phyloP scores from a whole-genome alignment of 1,140 invertebrate genomes.

The Laupala kohalensis region DNA sequence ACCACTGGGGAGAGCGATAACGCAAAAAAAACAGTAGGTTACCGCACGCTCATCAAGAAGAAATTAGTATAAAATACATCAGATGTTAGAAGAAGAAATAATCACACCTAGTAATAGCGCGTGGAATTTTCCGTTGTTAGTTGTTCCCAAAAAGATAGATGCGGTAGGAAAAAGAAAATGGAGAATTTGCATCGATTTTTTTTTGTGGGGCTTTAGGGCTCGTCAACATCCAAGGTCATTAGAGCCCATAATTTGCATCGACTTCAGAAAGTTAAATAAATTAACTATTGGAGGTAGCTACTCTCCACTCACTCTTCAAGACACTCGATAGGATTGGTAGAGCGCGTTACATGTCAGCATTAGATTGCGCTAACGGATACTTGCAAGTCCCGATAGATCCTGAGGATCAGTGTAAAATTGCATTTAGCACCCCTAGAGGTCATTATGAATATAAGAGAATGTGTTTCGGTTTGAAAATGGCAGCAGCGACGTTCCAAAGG shows the following conservation, averaged over 20 bases:
- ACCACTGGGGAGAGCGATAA: not conserved
- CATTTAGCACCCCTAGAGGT: constrained; percentile 23
- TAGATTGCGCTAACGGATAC: constrained; percentile 8
- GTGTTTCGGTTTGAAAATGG: constrained; percentile 25
- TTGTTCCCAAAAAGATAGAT: constrained; percentile 7
- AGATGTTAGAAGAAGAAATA: constrained; percentile 1
- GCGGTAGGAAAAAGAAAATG: constrained; percentile 4
- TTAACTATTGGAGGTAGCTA: constrained; percentile 25
- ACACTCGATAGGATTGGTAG: constrained; percentile 12
- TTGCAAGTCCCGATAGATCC: constrained; percentile 17
- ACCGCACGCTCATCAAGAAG: not conserved
- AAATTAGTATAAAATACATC: not conserved
- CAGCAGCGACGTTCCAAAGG: constrained; percentile 22
- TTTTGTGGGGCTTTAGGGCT: no score
- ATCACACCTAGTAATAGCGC: not conserved
- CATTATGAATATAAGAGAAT: constrained; percentile 22
- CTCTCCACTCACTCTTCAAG: constrained; percentile 31
- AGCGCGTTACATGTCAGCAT: not conserved
- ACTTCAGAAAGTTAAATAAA: constrained; percentile 27
- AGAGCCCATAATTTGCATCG: constrained; percentile 25
- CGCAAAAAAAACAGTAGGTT: constrained; percentile 1
- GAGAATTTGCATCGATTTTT: constrained; percentile 30
- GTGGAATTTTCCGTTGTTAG: constrained; percentile 7
- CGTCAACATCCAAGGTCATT: no score
- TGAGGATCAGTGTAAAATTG: constrained; percentile 18